These are phyloP conservation scores for Drosophila eohydei DNA, from an alignment of 2,888 invertebrate genomes.

Conservation along the genomic window DNA sequence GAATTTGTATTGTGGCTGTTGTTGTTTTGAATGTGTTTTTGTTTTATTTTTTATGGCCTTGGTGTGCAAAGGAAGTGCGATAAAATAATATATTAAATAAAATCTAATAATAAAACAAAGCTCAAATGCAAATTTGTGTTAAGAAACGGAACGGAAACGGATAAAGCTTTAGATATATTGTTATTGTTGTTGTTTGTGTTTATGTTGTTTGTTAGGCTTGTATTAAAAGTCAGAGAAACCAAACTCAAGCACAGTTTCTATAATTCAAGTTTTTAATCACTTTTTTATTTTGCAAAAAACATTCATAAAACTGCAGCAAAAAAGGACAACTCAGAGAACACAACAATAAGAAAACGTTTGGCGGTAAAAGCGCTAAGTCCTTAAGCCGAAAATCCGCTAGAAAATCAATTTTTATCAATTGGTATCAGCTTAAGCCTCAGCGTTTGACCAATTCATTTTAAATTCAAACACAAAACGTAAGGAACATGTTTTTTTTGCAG, in stretches of 20 bases:
- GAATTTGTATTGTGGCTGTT: slow-evolving; percentile 28
- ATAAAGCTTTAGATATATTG: slow-evolving; percentile 23
- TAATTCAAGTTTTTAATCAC: slow-evolving; percentile 1
- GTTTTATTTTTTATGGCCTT: slow-evolving; percentile 28
- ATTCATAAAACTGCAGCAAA: slow-evolving; percentile 40
- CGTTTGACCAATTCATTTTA: not conserved
- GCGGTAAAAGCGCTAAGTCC: slow-evolving; percentile 9
- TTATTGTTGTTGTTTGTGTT: slow-evolving; percentile 18
- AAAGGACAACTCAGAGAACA: slow-evolving; percentile 18
- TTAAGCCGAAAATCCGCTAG: slow-evolving; percentile 4
- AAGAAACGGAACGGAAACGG: slow-evolving; percentile 40
- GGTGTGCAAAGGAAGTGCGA: slow-evolving; percentile 46
- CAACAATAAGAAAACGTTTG: slow-evolving; percentile 27
- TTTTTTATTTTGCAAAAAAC: slow-evolving; percentile 22
- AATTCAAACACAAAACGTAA: slow-evolving; percentile 12
- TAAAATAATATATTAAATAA: slow-evolving; percentile 1
- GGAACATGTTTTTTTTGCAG: slow-evolving; percentile 7
- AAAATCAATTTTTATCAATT: not conserved
- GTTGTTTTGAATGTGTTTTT: slow-evolving; percentile 15
- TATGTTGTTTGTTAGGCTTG: slow-evolving; percentile 42
- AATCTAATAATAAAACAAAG: slow-evolving; percentile 18
- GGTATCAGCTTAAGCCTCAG: slow-evolving; percentile 3
- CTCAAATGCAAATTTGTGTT: slow-evolving; percentile 38
- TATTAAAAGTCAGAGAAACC: slow-evolving; percentile 10
- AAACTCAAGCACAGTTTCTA: slow-evolving; percentile 39